phyloP scores from a whole-genome alignment of 2,888 invertebrate species.

The Coremacera marginata region DNA sequence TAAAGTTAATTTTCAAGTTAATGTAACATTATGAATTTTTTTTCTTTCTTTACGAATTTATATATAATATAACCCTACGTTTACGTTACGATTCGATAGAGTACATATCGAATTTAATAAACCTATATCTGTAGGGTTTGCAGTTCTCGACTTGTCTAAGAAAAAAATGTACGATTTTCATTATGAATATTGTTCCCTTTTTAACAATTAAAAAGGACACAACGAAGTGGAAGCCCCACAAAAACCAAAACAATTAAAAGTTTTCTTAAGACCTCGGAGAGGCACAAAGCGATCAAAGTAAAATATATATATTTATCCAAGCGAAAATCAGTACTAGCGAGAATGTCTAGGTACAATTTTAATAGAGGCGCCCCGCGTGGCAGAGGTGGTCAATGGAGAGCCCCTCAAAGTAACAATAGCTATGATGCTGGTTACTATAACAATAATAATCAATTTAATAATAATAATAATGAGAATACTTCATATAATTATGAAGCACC shows the following conservation, averaged over 20 bases:
- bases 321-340: neutral
- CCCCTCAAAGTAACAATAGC: neutral
- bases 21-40: no score
- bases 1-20: no score
- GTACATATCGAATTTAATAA: no score
- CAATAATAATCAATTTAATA: neutral
- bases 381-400: no score
- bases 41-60: no score
- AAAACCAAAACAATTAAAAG: neutral
- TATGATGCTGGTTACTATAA: neutral
- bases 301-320: neutral
- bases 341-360: neutral
- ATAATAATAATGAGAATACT: neutral
- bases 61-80: no score
- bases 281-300: neutral
- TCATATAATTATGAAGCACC: neutral
- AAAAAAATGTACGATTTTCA: no score
- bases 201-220: neutral
- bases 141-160: no score
- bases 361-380: neutral
- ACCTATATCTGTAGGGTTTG: no score
- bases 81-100: no score
- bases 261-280: slow-evolving; percentile 9
- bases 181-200: no score
- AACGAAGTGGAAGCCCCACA: slow-evolving; percentile 4